These are phyloP conservation scores for Pocillopora meandrina DNA, from an alignment of 92 coral and sea anemone genomes.

Conservation along the genomic window DNA sequence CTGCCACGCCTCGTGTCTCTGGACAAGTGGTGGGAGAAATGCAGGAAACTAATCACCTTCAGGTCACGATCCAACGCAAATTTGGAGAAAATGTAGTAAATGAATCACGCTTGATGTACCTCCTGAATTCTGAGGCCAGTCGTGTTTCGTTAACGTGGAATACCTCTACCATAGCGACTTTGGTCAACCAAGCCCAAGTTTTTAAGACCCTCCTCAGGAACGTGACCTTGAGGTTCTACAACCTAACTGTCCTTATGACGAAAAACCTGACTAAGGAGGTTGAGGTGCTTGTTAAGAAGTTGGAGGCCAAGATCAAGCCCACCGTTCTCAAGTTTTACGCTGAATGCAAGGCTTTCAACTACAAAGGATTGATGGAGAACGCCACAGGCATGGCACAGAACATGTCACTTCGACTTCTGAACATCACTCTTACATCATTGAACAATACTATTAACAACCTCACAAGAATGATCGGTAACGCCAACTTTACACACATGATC, in stretches of 20 bases:
- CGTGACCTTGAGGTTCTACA: slow-evolving; percentile 66
- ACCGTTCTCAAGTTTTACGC: slow-evolving; percentile 61
- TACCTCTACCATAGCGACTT: slow-evolving; percentile 65
- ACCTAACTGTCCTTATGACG: slow-evolving; percentile 60
- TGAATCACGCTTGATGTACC: slow-evolving; percentile 72
- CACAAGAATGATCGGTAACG: slow-evolving; percentile 65
- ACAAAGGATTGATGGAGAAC: slow-evolving; percentile 61
- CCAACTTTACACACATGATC: slow-evolving; percentile 28
- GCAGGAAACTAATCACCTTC: slow-evolving; percentile 69
- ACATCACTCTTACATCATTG: slow-evolving; percentile 48
- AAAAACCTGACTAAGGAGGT: slow-evolving; percentile 67
- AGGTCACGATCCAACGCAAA: slow-evolving; percentile 78
- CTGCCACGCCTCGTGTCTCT: slow-evolving; percentile 73
- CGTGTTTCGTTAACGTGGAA: slow-evolving; percentile 80
- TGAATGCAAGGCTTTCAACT: slow-evolving; percentile 66
- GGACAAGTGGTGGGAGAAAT: slow-evolving; percentile 86
- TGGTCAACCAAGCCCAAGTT: slow-evolving; percentile 46
- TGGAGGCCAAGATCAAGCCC: slow-evolving; percentile 76
- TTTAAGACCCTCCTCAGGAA: slow-evolving; percentile 59
- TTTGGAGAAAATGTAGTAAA: slow-evolving; percentile 73
- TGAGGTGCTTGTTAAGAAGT: slow-evolving; percentile 57
- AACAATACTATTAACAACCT: slow-evolving; percentile 55
- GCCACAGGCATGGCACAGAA: slow-evolving; percentile 59
- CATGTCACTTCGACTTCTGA: slow-evolving; percentile 50
- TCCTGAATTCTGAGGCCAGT: slow-evolving; percentile 75